These are phyloP conservation scores for Tenthredo notha DNA, from an alignment of 2,888 invertebrate species.

Conservation along the genomic window DNA sequence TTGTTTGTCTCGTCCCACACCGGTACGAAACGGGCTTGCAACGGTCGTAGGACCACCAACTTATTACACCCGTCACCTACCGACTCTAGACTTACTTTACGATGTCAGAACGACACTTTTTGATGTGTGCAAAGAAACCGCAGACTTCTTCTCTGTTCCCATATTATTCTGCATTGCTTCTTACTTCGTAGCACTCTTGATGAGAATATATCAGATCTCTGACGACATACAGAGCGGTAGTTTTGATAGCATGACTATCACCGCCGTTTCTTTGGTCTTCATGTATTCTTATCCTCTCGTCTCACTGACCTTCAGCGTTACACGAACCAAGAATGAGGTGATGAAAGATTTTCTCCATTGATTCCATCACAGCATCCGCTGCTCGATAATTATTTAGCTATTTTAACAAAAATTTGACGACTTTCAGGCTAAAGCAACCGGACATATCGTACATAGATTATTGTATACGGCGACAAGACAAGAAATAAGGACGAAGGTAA, in stretches of 20 bases:
- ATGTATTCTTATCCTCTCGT: neutral
- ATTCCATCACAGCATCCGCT: neutral
- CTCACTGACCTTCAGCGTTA: neutral
- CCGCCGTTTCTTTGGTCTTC: neutral
- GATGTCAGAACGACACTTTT: neutral
- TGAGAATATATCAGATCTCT: neutral
- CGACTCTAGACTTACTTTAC: neutral
- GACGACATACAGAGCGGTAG: neutral
- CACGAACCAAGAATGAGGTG: constrained; percentile 4
- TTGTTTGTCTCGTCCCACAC: neutral
- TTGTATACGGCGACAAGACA: neutral
- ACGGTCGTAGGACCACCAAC: neutral
- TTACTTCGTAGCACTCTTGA: neutral
- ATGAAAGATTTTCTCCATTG: neutral
- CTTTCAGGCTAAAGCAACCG: neutral
- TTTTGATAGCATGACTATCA: neutral
- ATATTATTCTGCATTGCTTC: neutral
- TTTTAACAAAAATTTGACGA: neutral
- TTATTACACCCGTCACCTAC: neutral
- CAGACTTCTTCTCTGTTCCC: neutral
- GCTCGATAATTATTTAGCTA: neutral
- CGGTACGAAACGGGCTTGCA: neutral
- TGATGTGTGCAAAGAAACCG: neutral
- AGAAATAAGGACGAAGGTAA: neutral
- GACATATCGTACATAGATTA: neutral